Evolutionary conservation across 2,797 vertebrate genomes (phyloP).

Genomic region (Smutsia temminckii): DNA sequence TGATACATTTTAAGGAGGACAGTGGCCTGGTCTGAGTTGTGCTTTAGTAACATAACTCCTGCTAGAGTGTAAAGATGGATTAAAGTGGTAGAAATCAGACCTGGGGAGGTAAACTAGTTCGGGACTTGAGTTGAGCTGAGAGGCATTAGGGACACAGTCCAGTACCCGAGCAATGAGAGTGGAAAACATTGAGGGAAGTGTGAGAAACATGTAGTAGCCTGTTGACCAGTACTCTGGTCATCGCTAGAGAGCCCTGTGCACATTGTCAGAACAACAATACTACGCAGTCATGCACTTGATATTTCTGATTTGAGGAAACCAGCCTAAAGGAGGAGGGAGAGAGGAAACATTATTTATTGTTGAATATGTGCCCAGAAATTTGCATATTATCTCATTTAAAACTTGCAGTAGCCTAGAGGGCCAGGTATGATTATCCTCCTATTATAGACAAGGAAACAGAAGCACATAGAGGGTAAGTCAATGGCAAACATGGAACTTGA

Average conservation of each 20-base stretch:
- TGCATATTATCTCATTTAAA: background rate
- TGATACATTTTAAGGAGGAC: background rate
- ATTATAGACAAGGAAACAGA: background rate
- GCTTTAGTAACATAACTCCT: background rate
- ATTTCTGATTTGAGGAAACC: background rate
- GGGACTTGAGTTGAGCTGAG: background rate
- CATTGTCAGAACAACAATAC: accelerated
- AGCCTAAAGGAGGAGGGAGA: background rate
- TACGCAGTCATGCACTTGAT: background rate
- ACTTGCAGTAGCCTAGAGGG: background rate
- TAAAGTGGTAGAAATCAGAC: no score
- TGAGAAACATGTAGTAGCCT: background rate
- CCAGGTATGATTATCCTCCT: no score
- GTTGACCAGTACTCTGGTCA: background rate
- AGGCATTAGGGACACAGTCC: accelerated
- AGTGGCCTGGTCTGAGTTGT: background rate
- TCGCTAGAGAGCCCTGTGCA: background rate
- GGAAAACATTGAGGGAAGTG: background rate
- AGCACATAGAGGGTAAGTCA: background rate
- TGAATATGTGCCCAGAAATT: background rate
- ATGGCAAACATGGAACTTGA: background rate
- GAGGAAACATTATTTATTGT: background rate
- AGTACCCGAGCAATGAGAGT: no score
- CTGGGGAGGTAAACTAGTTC: background rate
- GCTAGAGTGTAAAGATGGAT: background rate